A percentile compares a stretch with the other conserved stretches of the same genome.
These are phyloP conservation scores for Anthophora plumipes DNA, from an alignment of 2,888 invertebrate genomes.

Conservation along the genomic window DNA sequence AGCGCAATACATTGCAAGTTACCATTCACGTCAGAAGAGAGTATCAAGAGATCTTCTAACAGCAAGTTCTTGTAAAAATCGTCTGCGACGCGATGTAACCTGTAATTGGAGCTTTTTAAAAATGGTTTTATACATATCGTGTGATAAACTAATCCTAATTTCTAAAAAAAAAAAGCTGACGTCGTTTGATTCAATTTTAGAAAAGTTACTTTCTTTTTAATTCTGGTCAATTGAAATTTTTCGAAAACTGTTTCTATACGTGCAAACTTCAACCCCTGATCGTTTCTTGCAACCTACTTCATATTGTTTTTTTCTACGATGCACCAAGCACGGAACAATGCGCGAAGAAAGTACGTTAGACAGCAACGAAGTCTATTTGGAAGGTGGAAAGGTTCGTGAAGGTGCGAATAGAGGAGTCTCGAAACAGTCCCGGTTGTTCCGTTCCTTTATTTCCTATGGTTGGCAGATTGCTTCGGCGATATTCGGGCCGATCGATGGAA, in stretches of 20 bases:
- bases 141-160: too few relatives aligned
- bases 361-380: background rate
- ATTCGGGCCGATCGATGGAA: slow-evolving; percentile 61
- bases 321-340: background rate
- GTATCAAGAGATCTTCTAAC: slow-evolving; percentile 11
- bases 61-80: slow-evolving; percentile 34
- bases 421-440: slow-evolving; percentile 35
- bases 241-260: too few relatives aligned
- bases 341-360: background rate
- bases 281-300: too few relatives aligned
- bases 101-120: background rate
- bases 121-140: too few relatives aligned
- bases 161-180: too few relatives aligned
- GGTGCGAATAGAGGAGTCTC: slow-evolving; percentile 29
- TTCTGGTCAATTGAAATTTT: too few relatives aligned
- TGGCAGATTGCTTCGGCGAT: slow-evolving; percentile 60
- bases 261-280: too few relatives aligned
- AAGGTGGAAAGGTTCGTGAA: background rate
- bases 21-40: slow-evolving; percentile 1
- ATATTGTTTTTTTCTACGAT: too few relatives aligned
- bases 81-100: background rate
- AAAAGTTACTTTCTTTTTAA: too few relatives aligned
- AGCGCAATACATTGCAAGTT: slow-evolving; percentile 30
- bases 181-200: too few relatives aligned
- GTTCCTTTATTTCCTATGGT: slow-evolving; percentile 42